These are phyloP conservation scores for rabbit (Oryctolagus cuniculus) DNA, from an alignment of 2,113 vertebrate species.

Conservation along the genomic window mOryCun1.1 NC_091442.1:113999501-114000000, in stretches of 20 bases:
- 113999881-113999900: no score
- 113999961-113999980: no score
- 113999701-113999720: neutral
- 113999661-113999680: fast-evolving
- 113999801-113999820: no score
- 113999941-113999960: no score
- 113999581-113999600: fast-evolving
- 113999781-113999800: neutral
- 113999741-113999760: neutral
- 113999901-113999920: no score
- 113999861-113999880: no score
- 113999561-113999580: fast-evolving
- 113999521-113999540: neutral
- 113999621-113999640: neutral
- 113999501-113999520: neutral
- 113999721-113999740: fast-evolving
- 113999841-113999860: no score
- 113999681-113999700: neutral
- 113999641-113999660: neutral
- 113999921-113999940: no score
- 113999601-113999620: fast-evolving
- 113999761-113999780: neutral
- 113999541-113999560: neutral
- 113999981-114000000: no score
- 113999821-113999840: no score